Base-by-base conservation (phyloP, 92 coral and sea anemone genomes). In the Diadumene lineata region DNA sequence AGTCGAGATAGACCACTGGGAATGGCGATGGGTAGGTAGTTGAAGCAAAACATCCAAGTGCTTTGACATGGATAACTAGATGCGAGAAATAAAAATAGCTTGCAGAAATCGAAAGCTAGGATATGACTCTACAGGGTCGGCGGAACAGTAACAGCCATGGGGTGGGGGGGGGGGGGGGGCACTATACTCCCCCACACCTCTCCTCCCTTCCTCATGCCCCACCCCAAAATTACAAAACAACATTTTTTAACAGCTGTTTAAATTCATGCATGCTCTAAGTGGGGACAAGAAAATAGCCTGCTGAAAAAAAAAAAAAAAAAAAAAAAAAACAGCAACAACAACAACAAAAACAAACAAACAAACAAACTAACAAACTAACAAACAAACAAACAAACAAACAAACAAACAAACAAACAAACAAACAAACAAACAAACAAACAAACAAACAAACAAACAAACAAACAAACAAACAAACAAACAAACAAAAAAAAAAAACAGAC, bases 1-100 rank as follows among this genome's bases (percentile, higher is more conserved):
- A 81, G 68, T 90, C 84, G 13, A 80, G 87, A 72, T 66, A 90
- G 15, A 76, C 56, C 18, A 44, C 22, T 2, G 85, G 81, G 71
- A 90, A 87, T 24, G 81, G 31, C 10, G 28, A 61, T 17, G 69
- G 71, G 38, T 77, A 28, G 50, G 66, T 66, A 3, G 51, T 66
- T 13, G 79, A 92, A 15, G 29, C 64, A 60, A 51, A 90, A 67
- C 96, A 90, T 7, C 96, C 96, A 43, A 76, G 58, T 0, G 64
- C 56, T 43, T 63, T 84, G 4, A 87, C 48, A 16, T 85, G 77
- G 50, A 77, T 56, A 9, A 33, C 57, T 13, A 13, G 44, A 10
- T n/a, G n/a, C n/a, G n/a, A n/a, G n/a, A 60, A 53, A 22, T 15
- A 58, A 22, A 11, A 58, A 58, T 9, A 9, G 26, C 7, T 2